A percentile compares a stretch with the other conserved stretches of the same genome.
These are phyloP conservation scores for Sebastes kiyomatsui DNA, from an alignment of 2,797 vertebrate species.

Conservation along the genomic window DNA sequence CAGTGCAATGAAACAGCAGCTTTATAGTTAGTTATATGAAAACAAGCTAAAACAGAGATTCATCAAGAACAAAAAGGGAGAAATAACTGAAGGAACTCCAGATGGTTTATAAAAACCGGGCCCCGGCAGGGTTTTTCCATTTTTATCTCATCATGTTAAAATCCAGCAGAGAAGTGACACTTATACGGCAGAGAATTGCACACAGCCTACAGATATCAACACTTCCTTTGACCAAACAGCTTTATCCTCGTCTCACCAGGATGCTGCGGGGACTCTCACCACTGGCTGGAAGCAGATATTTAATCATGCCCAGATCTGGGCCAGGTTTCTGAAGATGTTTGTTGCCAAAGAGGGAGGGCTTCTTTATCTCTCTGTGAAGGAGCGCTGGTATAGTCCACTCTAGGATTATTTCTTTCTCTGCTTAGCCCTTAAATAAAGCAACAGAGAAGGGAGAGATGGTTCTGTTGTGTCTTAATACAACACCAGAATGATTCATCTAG, in stretches of 20 bases:
- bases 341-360: constrained; percentile 15
- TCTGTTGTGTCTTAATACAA: not conserved
- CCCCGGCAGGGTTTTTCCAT: not conserved
- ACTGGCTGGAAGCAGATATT: constrained; percentile 29
- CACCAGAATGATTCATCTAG: not conserved
- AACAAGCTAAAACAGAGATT: not conserved
- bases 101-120: constrained; percentile 1
- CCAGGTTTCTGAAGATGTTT: constrained; percentile 41
- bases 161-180: constrained; percentile 1
- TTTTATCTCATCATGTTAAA: constrained; percentile 9
- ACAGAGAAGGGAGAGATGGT: not conserved
- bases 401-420: not conserved
- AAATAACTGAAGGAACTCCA: not conserved
- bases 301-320: constrained; percentile 50
- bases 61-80: not conserved
- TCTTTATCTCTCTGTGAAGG: constrained; percentile 25
- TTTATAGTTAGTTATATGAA: not conserved
- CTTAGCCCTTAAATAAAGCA: not conserved
- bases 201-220: constrained; percentile 41
- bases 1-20: not conserved
- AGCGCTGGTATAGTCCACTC: not conserved
- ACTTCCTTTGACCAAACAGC: constrained; percentile 23
- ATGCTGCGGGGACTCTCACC: constrained; percentile 16
- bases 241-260: constrained; percentile 32
- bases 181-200: constrained; percentile 1